Evolutionary conservation across 2,797 vertebrate genomes (phyloP).

Genomic region (Ctenopoma kingsleyae): DNA sequence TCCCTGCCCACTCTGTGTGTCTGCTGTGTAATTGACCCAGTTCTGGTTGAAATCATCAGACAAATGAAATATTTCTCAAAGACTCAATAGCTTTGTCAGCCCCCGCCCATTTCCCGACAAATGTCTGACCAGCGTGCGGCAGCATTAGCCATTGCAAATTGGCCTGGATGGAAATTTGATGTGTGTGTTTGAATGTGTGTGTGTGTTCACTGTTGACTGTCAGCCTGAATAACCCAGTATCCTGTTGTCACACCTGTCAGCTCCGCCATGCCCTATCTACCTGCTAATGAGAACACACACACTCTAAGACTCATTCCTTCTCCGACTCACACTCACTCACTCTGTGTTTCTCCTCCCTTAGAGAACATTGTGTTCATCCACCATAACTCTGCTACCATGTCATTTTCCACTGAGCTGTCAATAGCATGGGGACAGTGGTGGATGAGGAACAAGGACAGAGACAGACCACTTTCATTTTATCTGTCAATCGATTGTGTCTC

Average conservation of each 20-base stretch:
- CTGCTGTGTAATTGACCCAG: constrained; percentile 36
- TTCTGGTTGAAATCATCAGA: constrained; percentile 34
- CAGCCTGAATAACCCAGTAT: constrained; percentile 6
- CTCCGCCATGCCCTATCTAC: constrained; percentile 23
- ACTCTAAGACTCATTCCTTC: not conserved
- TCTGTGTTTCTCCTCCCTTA: not conserved
- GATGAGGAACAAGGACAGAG: constrained; percentile 31
- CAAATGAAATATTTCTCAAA: constrained; percentile 31
- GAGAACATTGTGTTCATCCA: constrained; percentile 23
- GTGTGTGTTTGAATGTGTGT: constrained; percentile 12
- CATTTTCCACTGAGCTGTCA: constrained; percentile 39
- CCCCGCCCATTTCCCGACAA: not conserved
- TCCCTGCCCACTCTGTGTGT: constrained; percentile 7
- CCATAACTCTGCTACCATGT: constrained; percentile 22
- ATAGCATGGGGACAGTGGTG: constrained; percentile 15
- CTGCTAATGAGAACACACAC: constrained; percentile 46
- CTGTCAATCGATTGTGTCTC: constrained; percentile 47
- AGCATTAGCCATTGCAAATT: constrained; percentile 18
- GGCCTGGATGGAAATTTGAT: constrained; percentile 11
- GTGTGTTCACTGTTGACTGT: constrained; percentile 15
- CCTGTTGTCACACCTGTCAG: constrained; percentile 27
- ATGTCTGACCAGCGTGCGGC: constrained; percentile 10
- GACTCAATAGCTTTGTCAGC: not conserved
- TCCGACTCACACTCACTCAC: constrained; percentile 12
- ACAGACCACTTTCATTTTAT: constrained; percentile 51